Conservation (phyloP, 1,140 invertebrate genomes). For the Tribolium castaneum region DNA sequence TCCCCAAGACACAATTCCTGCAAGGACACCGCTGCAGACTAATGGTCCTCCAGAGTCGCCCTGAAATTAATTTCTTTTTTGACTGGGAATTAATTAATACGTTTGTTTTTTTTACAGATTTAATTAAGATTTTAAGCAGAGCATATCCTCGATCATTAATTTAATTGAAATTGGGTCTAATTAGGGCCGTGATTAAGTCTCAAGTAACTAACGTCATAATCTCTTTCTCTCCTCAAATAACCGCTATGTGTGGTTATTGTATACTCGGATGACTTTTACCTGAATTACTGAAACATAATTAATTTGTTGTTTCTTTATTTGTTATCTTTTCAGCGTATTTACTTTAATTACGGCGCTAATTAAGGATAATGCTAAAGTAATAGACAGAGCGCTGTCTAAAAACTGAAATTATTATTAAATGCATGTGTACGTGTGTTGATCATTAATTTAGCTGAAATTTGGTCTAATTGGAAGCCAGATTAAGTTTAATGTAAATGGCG, state of each 20-base stretch:
- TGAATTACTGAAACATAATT: neutral
- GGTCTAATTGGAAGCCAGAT: neutral
- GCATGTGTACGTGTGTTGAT: neutral
- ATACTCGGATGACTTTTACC: neutral
- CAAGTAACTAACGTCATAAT: neutral
- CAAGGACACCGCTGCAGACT: conserved; percentile 27
- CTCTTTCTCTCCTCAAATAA: neutral
- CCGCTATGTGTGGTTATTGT: neutral
- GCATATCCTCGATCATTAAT: neutral
- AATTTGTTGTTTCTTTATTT: neutral
- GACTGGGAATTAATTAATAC: neutral
- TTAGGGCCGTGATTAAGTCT: neutral
- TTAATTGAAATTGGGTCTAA: neutral
- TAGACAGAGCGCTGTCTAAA: neutral
- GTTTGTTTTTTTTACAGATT: neutral
- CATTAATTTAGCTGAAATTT: neutral
- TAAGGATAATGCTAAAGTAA: neutral
- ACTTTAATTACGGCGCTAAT: neutral
- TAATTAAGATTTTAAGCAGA: neutral
- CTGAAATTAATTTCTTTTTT: conserved; percentile 30
- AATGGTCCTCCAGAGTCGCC: conserved; percentile 43
- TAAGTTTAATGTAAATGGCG: too few species aligned
- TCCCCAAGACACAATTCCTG: conserved; percentile 40
- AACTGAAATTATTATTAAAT: neutral
- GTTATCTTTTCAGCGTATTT: neutral